Base-by-base conservation (phyloP, 2,113 vertebrate species). In the Pluvianellus socialis region DNA sequence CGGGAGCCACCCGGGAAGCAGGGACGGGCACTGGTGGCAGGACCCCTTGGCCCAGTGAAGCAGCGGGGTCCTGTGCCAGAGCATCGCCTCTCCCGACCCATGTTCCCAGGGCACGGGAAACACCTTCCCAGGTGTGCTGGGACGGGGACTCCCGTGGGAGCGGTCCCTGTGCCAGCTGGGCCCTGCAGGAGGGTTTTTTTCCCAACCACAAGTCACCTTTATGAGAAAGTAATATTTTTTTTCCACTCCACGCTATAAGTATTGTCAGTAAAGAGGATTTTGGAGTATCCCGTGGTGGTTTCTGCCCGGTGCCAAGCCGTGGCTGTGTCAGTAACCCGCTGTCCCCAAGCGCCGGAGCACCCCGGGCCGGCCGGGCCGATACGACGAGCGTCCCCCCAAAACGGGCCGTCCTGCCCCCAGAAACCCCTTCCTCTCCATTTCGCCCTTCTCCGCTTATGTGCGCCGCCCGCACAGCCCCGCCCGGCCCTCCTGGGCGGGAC, bases 11-110 rank as follows among this genome's bases (percentile, higher is more conserved):
- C 15, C 7, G 9, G 40, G 45, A 53, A 73, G 73, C 77, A 65
- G 50, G 62, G 87, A 33, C 0, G 4, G 45, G 27, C 47, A 15
- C 59, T 12, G 23, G 45, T 1, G 0, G 40, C 5, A 3, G 53
- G 20, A 42, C 7, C 4, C 14, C 15, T 38, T n/a, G 33, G 38
- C 27, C 18, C 32, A 9, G 5, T 33, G 32, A 32, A 52, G 45
- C 55, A 26, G 28, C 3, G 5, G 18, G n/a, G 9, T 27, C 42
- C 32, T 32, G 2, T 12, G 42, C 49, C 27, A 61, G 59, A 65
- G 22, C 68, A 80, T 4, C 0, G 0, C 6, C 19, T 70, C 4
- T 1, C 63, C 76, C 7, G 9, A 24, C 45, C 35, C 50, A 19
- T 18, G 6, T 49, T 79, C 86, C 16, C n/a, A 22, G 59, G n/a